Conservation (phyloP, 2,113 vertebrate species). For the Cyanoliseus patagonus region DNA sequence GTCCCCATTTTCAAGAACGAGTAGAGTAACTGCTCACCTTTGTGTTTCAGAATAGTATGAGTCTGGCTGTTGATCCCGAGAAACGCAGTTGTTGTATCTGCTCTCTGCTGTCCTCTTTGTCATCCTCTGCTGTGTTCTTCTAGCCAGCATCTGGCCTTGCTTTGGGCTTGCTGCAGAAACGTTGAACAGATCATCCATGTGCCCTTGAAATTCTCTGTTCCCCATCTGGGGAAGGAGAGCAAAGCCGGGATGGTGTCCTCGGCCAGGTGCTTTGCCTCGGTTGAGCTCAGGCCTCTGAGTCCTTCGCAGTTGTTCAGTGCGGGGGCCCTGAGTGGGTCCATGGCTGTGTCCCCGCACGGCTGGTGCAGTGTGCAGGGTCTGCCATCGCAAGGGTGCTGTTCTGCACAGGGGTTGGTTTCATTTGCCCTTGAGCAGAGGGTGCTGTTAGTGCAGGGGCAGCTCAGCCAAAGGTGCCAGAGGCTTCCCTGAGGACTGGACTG, state of each 20-base stretch:
- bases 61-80: not conserved
- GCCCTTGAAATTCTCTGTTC: not conserved
- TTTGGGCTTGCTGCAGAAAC: not conserved
- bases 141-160: not conserved
- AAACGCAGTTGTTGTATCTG: rapidly evolving
- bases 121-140: not conserved
- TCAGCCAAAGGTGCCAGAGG: not conserved
- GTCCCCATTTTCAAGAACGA: not conserved
- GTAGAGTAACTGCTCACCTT: not conserved
- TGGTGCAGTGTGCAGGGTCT: rapidly evolving
- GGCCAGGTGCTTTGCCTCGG: rapidly evolving
- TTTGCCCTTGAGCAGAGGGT: not conserved
- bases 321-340: not conserved
- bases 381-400: rapidly evolving
- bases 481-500: not conserved
- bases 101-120: not conserved
- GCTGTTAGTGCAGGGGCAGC: rapidly evolving
- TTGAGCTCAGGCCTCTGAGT: not conserved
- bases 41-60: not conserved
- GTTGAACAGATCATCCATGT: not conserved
- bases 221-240: not conserved
- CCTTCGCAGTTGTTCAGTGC: rapidly evolving
- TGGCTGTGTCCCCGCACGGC: not conserved
- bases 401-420: not conserved
- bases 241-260: not conserved